Evolutionary conservation across 2,797 vertebrate genomes (phyloP).

Genomic region (Enteromius mattozi): DNA sequence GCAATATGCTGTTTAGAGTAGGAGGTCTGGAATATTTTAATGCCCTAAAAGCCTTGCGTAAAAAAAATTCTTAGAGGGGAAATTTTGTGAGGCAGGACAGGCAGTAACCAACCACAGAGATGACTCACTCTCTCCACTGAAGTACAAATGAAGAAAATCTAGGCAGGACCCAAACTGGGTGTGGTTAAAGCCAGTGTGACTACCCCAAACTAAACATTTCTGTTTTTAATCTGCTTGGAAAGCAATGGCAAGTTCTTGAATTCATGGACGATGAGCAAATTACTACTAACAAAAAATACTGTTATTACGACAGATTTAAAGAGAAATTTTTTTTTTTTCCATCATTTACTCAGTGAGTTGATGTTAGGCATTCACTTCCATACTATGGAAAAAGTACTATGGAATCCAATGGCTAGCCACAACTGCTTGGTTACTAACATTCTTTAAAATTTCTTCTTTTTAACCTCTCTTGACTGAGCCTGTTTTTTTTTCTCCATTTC

Average conservation of each 20-base stretch:
- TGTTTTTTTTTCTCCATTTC: background rate
- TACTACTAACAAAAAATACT: background rate
- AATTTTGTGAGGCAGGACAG: conserved; percentile 20
- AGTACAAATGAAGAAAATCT: conserved; percentile 28
- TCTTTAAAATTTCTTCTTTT: background rate
- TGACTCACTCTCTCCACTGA: conserved; percentile 62
- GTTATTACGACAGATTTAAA: background rate
- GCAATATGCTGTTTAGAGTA: conserved; percentile 4
- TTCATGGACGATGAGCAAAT: background rate
- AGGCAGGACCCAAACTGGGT: conserved; percentile 39
- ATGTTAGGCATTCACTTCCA: background rate
- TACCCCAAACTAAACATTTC: conserved; percentile 13
- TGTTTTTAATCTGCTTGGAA: background rate
- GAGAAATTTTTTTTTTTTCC: background rate
- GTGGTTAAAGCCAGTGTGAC: conserved; percentile 39
- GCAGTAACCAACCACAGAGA: conserved; percentile 40
- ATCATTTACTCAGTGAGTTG: background rate
- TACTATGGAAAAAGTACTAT: background rate
- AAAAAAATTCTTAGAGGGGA: conserved; percentile 27
- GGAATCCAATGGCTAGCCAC: background rate
- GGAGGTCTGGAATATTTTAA: conserved; percentile 42
- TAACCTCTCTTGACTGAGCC: too few species aligned
- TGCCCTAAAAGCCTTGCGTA: conserved; percentile 19
- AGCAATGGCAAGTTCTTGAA: background rate
- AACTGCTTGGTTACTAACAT: background rate